Evolutionary conservation across 92 coral and sea anemone genomes (phyloP).

Genomic region (Epizoanthus stellaris): DNA sequence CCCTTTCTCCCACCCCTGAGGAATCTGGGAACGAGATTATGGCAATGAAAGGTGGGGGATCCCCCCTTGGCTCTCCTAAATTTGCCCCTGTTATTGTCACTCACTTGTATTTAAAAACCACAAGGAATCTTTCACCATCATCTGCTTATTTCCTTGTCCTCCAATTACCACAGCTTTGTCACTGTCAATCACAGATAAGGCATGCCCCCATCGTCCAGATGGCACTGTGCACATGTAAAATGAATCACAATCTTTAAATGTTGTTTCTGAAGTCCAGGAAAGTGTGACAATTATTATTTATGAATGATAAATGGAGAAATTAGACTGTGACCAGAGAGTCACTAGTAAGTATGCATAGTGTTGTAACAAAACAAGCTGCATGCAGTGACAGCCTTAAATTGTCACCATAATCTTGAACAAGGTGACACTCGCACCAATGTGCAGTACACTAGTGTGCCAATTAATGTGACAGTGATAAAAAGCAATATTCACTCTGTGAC

Average conservation of each 20-base stretch:
- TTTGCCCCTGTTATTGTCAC: not conserved
- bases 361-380: not conserved
- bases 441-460: no score
- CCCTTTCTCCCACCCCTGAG: no score
- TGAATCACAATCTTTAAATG: not conserved
- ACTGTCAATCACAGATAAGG: slow-evolving; percentile 68
- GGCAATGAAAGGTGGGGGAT: no score
- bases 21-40: no score
- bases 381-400: not conserved
- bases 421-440: no score
- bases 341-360: not conserved
- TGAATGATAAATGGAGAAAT: not conserved
- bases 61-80: not conserved
- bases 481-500: no score
- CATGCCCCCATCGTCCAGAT: slow-evolving; percentile 96
- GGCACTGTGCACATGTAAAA: slow-evolving; percentile 59
- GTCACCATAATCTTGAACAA: not conserved
- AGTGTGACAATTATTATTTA: not conserved
- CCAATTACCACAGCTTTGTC: slow-evolving; percentile 77
- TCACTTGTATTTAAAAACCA: slow-evolving; percentile 64
- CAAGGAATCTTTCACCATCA: slow-evolving; percentile 92
- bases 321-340: not conserved
- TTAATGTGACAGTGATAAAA: no score
- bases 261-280: not conserved
- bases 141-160: slow-evolving; percentile 86